Evolutionary conservation across 2,113 vertebrate genomes (phyloP), one percentile per base, ranked within the genome.

Genomic region (Poeciliopsis occidentalis): DNA sequence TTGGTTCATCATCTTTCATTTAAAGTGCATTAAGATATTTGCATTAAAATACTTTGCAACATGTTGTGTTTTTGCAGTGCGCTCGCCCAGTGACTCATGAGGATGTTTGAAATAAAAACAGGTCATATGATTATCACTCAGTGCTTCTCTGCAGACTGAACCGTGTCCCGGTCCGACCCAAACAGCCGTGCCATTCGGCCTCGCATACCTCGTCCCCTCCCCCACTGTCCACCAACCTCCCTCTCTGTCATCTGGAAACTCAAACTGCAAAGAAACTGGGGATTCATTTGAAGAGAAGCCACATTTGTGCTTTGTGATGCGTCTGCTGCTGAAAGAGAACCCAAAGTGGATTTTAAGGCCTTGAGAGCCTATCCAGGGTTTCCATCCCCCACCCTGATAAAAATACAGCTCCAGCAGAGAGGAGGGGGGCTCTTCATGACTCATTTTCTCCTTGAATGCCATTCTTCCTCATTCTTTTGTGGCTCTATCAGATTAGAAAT

Each of bases 371-470:
- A 39, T 26, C 4, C 27, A 64, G 51, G 51, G 41, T 75, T 69
- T 54, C 32, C 57, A 12, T 22, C 41, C 31, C 63, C 22, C 24
- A 27, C 31, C 4, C 7, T 15, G 24, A 3, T 26, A 31, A 31
- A 61, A 27, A 67, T 12, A 27, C 71, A 81, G 60, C 30, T 51
- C 24, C 15, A 31, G 24, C 41, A 72, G 68, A 4, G 24, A 70
- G 60, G 32, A n/a, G 8, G n/a, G 73, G 34, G 37, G 31, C 80
- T 89, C 68, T 39, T 67, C 67, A 83, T 95, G 92, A 94, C 87
- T 95, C 90, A 91, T 71, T 79, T 83, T 90, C 80, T 92, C 92
- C 87, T 27, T 68, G 44, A 67, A 72, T 73, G 73, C 86, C 69
- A 29, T 78, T 81, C 77, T 80, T 78, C 81, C 78, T 80, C 67